phyloP scores from a whole-genome alignment of 2,888 invertebrate species.

The Kuschelorhynchus macadamiae region DNA sequence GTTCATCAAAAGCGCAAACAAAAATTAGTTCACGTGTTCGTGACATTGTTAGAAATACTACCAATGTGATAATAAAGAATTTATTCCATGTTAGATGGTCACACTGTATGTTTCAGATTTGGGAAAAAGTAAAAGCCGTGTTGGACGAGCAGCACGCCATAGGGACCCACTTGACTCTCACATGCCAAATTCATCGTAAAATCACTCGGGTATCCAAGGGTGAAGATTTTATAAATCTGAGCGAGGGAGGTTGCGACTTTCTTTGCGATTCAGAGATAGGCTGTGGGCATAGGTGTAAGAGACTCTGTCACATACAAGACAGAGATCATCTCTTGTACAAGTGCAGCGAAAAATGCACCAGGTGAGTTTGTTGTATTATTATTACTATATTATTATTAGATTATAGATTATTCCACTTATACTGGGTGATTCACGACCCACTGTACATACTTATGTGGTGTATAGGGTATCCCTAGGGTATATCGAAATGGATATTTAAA shows the following conservation, averaged over 20 bases:
- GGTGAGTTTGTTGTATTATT: conserved; percentile 62
- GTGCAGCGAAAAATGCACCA: conserved; percentile 71
- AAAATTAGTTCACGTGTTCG: too few species aligned
- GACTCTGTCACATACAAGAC: conserved; percentile 75
- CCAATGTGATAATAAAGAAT: too few species aligned
- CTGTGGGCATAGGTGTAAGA: conserved; percentile 77
- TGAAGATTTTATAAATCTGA: conserved; percentile 70
- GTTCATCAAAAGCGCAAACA: too few species aligned
- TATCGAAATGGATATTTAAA: too few species aligned
- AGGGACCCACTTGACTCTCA: conserved; percentile 70
- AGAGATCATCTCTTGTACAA: conserved; percentile 69
- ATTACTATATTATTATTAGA: neutral
- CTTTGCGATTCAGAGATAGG: conserved; percentile 68
- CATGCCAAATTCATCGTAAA: conserved; percentile 71
- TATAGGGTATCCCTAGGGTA: too few species aligned
- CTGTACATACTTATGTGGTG: too few species aligned
- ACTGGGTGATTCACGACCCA: too few species aligned
- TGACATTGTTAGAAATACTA: too few species aligned
- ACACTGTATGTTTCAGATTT: conserved; percentile 69
- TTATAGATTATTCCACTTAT: neutral
- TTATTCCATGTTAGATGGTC: too few species aligned
- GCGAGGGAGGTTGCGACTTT: conserved; percentile 75
- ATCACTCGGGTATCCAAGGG: conserved; percentile 65
- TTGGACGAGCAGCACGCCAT: conserved; percentile 71
- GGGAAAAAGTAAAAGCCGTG: conserved; percentile 72